phyloP scores from a whole-genome alignment of 2,113 vertebrate species.

The Alouatta palliata region DNA sequence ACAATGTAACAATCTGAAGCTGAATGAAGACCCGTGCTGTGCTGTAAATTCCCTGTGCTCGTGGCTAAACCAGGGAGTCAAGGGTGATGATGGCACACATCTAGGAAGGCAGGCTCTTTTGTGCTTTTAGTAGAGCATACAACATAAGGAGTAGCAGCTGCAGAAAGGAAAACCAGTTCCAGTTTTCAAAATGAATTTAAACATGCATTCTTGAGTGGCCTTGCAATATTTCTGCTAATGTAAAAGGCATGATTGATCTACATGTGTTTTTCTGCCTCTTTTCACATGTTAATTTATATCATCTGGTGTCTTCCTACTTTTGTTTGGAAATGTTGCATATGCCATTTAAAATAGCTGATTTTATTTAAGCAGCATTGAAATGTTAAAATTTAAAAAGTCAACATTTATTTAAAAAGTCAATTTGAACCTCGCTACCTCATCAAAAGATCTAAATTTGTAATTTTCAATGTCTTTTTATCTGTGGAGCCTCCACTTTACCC shows the following conservation, averaged over 20 bases:
- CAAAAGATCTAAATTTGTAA: background rate
- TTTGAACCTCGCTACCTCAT: background rate
- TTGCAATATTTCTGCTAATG: constrained; percentile 13
- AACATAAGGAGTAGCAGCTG: constrained; percentile 9
- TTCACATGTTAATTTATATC: background rate
- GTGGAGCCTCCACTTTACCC: background rate
- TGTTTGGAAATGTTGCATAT: constrained; percentile 60
- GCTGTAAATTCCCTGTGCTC: background rate
- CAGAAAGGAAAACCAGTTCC: background rate
- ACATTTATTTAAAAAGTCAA: background rate
- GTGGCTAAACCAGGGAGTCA: background rate
- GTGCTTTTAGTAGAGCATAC: background rate
- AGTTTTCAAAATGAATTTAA: constrained; percentile 46
- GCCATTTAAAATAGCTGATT: constrained; percentile 41
- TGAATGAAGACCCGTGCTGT: background rate
- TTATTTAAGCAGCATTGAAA: constrained; percentile 63
- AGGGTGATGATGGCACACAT: background rate
- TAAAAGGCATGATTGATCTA: background rate
- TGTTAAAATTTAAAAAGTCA: constrained; percentile 64
- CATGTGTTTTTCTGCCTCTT: constrained; percentile 8
- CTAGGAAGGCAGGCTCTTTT: background rate
- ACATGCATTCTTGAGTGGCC: constrained; percentile 40
- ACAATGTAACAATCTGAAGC: background rate
- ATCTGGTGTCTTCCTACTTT: constrained; percentile 6
- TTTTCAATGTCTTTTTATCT: background rate